These are phyloP conservation scores for Elmis aenea DNA, from an alignment of 2,888 invertebrate genomes.

Conservation along the genomic window DNA sequence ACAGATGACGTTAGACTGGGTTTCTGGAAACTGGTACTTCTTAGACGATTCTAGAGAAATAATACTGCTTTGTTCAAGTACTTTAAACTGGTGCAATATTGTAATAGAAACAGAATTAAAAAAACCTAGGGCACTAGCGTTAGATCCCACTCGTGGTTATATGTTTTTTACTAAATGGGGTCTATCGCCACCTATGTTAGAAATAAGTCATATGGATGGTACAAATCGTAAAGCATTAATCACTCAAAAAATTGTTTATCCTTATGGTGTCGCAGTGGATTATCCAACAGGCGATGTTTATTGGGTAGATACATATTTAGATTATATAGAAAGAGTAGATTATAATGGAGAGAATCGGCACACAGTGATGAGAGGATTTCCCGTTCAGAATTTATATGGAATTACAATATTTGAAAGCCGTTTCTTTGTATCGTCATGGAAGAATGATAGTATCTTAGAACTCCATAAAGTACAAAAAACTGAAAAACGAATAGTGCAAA, in stretches of 20 bases:
- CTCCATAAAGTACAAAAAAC: conserved; percentile 55
- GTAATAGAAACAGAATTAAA: conserved; percentile 62
- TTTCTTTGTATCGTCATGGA: conserved; percentile 70
- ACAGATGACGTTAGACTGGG: conserved; percentile 78
- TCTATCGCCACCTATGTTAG: conserved; percentile 56
- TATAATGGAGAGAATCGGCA: conserved; percentile 66
- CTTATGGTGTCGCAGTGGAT: conserved; percentile 68
- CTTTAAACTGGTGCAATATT: conserved; percentile 62
- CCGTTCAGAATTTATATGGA: conserved; percentile 64
- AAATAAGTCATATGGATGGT: conserved; percentile 63
- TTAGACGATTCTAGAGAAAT: conserved; percentile 36
- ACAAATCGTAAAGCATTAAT: conserved; percentile 57
- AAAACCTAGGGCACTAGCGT: conserved; percentile 68
- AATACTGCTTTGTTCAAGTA: conserved; percentile 64
- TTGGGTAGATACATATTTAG: conserved; percentile 78
- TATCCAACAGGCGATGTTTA: conserved; percentile 65
- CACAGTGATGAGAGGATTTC: conserved; percentile 51
- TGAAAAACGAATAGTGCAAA: conserved; percentile 46
- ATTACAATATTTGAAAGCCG: conserved; percentile 69
- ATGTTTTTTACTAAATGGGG: conserved; percentile 80
- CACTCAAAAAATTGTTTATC: conserved; percentile 68
- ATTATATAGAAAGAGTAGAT: conserved; percentile 71
- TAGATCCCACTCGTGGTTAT: conserved; percentile 71
- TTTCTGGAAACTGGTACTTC: conserved; percentile 73
- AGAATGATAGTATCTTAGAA: conserved; percentile 58